These are phyloP conservation scores for Caenorhabditis macrosperma DNA, from an alignment of 2,888 invertebrate species.

Conservation along the genomic window DNA sequence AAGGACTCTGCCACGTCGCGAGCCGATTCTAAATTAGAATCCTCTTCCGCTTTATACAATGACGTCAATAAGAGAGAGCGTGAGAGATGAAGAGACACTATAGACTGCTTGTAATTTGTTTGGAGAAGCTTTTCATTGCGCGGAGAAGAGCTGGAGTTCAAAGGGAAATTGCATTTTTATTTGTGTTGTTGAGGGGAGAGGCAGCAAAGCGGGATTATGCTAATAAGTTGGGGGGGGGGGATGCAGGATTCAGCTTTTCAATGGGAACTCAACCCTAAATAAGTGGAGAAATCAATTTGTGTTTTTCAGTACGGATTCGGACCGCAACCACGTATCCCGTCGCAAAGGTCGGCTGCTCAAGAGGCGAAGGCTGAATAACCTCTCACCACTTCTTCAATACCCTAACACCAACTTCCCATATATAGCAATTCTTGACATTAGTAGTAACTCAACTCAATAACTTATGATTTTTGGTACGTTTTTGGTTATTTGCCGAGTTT, in stretches of 20 bases:
- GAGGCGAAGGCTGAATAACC: conserved; percentile 67
- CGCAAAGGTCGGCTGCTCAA: conserved; percentile 67
- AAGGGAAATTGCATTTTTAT: conserved; percentile 5
- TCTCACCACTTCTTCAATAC: not conserved
- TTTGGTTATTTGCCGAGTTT: conserved; percentile 1
- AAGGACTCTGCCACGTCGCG: not conserved
- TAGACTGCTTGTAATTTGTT: conserved; percentile 39
- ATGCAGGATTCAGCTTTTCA: too few species aligned
- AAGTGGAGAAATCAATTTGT: not conserved
- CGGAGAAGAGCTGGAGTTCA: conserved; percentile 6
- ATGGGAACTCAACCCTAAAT: too few species aligned
- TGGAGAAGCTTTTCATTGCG: conserved; percentile 22
- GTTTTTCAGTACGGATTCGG: conserved; percentile 78
- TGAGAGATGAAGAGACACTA: conserved; percentile 13
- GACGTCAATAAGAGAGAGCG: conserved; percentile 32
- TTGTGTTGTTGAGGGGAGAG: not conserved
- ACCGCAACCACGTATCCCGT: conserved; percentile 67
- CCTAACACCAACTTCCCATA: conserved; percentile 31
- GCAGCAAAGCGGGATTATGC: not conserved
- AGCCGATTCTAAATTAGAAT: not conserved
- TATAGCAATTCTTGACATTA: conserved; percentile 3
- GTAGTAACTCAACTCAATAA: conserved; percentile 17
- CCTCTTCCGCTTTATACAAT: conserved; percentile 16
- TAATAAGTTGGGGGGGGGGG: not conserved
- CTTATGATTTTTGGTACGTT: conserved; percentile 34